Evolutionary conservation across 2,113 vertebrate genomes (phyloP).

Genomic region (Petroica traversi): DNA sequence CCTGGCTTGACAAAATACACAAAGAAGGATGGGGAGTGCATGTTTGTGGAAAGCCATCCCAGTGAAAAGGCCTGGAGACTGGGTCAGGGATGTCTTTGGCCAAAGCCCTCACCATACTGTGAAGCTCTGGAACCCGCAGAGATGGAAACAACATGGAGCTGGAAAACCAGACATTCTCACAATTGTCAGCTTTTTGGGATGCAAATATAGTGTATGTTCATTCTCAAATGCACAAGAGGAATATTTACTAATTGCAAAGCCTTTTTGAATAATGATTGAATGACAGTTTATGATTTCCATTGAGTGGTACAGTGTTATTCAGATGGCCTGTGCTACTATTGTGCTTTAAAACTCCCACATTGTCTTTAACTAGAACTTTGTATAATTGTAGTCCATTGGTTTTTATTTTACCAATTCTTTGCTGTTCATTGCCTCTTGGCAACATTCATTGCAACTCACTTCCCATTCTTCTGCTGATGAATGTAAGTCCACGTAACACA

Average conservation of each 20-base stretch:
- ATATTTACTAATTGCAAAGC: background rate
- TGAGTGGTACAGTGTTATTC: background rate
- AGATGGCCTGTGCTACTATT: background rate
- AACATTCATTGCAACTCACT: background rate
- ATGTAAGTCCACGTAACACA: accelerated
- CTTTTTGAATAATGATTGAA: background rate
- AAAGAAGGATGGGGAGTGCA: background rate
- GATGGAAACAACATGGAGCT: accelerated
- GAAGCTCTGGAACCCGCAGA: background rate
- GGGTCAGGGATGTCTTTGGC: background rate
- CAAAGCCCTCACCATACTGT: background rate
- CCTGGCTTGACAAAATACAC: background rate
- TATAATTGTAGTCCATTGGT: background rate
- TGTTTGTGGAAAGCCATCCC: background rate
- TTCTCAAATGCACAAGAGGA: background rate
- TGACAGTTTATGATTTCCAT: background rate
- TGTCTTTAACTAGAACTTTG: background rate
- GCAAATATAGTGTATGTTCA: background rate
- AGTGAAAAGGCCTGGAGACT: background rate
- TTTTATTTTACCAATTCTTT: background rate
- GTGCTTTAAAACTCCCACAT: background rate
- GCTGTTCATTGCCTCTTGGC: background rate
- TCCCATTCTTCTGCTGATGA: background rate
- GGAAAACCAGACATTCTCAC: background rate
- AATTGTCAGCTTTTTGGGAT: background rate